Percentiles rank a stretch among this genome's conserved stretches.
phyloP scores from a whole-genome alignment of 2,888 invertebrate species.

The Mythimna albipuncta region DNA sequence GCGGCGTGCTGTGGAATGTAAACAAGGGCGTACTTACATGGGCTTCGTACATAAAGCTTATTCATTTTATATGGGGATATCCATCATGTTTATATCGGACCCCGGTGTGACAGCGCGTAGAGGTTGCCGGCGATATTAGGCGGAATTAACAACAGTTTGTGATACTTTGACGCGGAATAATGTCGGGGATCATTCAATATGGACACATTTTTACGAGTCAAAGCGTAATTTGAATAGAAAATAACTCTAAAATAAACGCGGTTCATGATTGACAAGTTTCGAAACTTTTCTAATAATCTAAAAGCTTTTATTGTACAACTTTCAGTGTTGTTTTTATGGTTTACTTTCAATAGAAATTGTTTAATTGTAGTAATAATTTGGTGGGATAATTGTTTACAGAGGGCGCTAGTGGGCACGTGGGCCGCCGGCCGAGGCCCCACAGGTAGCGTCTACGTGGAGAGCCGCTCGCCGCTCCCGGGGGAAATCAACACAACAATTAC shows the following conservation, averaged over 20 bases:
- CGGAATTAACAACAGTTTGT: constrained; percentile 88
- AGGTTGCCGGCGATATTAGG: constrained; percentile 87
- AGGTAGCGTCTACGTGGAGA: constrained; percentile 75
- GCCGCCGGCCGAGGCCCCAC: constrained; percentile 65
- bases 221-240: constrained; percentile 32
- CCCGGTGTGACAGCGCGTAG: constrained; percentile 84
- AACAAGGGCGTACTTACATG: constrained; percentile 66
- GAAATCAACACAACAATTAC: constrained; percentile 90
- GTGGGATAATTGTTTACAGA: constrained; percentile 73
- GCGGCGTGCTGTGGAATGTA: constrained; percentile 53
- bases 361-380: constrained; percentile 52
- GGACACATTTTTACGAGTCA: constrained; percentile 65
- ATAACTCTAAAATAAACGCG: constrained; percentile 6
- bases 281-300: background rate
- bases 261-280: background rate
- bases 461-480: constrained; percentile 78
- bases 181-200: constrained; percentile 77
- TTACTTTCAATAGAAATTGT: constrained; percentile 1
- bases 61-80: constrained; percentile 84
- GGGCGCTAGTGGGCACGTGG: constrained; percentile 42
- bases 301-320: constrained; percentile 4
- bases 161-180: constrained; percentile 86
- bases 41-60: constrained; percentile 71
- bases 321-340: background rate
- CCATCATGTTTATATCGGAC: constrained; percentile 88